Conservation (phyloP, 2,797 vertebrate species). For the Limosa lapponica region DNA sequence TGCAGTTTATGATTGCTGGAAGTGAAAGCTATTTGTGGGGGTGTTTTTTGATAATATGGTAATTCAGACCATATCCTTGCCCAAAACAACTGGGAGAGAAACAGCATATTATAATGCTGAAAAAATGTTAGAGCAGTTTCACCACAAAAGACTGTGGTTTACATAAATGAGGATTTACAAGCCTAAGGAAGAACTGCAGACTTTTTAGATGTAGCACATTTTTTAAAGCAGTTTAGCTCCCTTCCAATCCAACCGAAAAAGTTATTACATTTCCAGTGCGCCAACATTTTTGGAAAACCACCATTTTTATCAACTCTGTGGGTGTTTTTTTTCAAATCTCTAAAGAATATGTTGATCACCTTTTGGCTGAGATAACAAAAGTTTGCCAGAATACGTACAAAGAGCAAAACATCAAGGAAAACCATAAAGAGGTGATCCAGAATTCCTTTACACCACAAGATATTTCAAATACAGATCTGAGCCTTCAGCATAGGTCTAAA, state of each 20-base stretch:
- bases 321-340: too few species aligned
- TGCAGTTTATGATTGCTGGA: slow-evolving; percentile 3
- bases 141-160: slow-evolving; percentile 41
- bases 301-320: background rate
- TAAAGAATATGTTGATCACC: slow-evolving; percentile 23
- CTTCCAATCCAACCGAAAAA: background rate
- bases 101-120: background rate
- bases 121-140: slow-evolving; percentile 2
- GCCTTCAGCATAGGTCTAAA: background rate
- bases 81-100: slow-evolving; percentile 11
- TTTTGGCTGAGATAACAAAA: background rate
- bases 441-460: slow-evolving; percentile 12
- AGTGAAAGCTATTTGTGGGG: slow-evolving; percentile 17
- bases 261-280: background rate
- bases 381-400: background rate
- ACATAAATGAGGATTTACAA: slow-evolving; percentile 13
- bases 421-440: background rate
- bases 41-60: slow-evolving; percentile 24
- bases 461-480: background rate
- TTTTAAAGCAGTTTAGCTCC: background rate
- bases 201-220: background rate
- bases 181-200: background rate
- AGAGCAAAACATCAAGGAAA: slow-evolving; percentile 44
- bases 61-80: slow-evolving; percentile 36
- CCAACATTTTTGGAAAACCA: background rate